Conservation (phyloP, 2,888 invertebrate species). For the Clostera curtula region DNA sequence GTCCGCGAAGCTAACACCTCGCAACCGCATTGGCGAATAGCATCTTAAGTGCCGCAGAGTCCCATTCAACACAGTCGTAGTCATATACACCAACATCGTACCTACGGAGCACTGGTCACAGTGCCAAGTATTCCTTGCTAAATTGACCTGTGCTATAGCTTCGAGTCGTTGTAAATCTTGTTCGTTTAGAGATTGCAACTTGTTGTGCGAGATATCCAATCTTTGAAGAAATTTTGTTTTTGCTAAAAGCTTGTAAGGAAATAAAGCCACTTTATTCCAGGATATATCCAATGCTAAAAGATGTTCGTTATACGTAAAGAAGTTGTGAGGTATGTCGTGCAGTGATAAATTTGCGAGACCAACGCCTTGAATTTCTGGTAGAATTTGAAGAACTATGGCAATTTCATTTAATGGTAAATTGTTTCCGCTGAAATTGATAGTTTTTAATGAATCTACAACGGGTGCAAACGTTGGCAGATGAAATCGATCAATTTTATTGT, state of each 20-base stretch:
- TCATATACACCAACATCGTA: slow-evolving; percentile 71
- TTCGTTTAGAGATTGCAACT: slow-evolving; percentile 77
- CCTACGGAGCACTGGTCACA: slow-evolving; percentile 80
- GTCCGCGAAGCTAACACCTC: slow-evolving; percentile 51
- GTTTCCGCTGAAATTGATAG: slow-evolving; percentile 82
- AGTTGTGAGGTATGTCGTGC: slow-evolving; percentile 70
- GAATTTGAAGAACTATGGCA: slow-evolving; percentile 72
- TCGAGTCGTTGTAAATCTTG: slow-evolving; percentile 74
- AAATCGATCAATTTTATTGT: slow-evolving; percentile 82
- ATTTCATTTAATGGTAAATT: slow-evolving; percentile 73
- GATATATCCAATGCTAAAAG: slow-evolving; percentile 82
- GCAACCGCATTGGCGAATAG: slow-evolving; percentile 71
- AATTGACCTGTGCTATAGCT: slow-evolving; percentile 66
- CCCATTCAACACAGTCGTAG: slow-evolving; percentile 68
- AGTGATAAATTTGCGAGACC: slow-evolving; percentile 76
- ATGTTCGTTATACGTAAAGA: slow-evolving; percentile 75
- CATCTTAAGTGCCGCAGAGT: slow-evolving; percentile 73
- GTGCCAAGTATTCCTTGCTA: slow-evolving; percentile 79
- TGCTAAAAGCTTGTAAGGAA: slow-evolving; percentile 73
- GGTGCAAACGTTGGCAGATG: slow-evolving; percentile 77
- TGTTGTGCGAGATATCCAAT: slow-evolving; percentile 84
- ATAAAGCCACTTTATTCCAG: slow-evolving; percentile 78
- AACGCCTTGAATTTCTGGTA: slow-evolving; percentile 73
- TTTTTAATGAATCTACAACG: slow-evolving; percentile 76
- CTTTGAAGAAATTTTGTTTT: slow-evolving; percentile 75